Evolutionary conservation across 1,140 invertebrate species (phyloP).

Genomic region (Brachionus calyciflorus): DNA sequence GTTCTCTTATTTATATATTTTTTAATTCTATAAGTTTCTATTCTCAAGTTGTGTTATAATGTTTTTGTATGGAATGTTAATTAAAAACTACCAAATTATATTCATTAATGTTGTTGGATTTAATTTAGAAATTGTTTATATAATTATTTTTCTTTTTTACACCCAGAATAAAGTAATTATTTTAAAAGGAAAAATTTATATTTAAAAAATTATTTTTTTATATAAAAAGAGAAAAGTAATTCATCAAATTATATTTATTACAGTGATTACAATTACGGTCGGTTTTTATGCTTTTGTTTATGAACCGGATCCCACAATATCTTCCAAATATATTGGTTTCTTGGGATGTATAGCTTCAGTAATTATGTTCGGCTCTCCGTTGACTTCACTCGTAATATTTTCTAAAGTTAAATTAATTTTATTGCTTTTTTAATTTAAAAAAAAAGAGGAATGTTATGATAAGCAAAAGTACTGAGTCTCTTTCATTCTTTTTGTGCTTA

Average conservation of each 20-base stretch:
- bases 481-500: constrained; percentile 34
- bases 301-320: neutral
- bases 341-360: constrained; percentile 29
- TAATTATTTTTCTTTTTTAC: constrained; percentile 20
- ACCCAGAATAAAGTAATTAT: constrained; percentile 28
- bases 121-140: constrained; percentile 24
- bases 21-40: neutral
- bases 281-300: constrained; percentile 13
- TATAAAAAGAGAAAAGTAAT: neutral
- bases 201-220: too few relatives aligned
- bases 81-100: constrained; percentile 21
- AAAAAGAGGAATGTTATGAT: constrained; percentile 31
- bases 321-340: neutral
- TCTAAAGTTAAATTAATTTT: neutral
- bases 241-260: constrained; percentile 24
- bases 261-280: neutral
- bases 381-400: constrained; percentile 22
- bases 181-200: too few relatives aligned
- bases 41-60: constrained; percentile 22
- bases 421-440: neutral
- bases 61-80: constrained; percentile 32
- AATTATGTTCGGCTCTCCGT: constrained; percentile 46
- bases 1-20: neutral
- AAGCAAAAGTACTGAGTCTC: constrained; percentile 36
- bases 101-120: constrained; percentile 17